Base-by-base conservation (phyloP, 92 coral and sea anemone genomes). In the Epizoanthus ramosus region DNA sequence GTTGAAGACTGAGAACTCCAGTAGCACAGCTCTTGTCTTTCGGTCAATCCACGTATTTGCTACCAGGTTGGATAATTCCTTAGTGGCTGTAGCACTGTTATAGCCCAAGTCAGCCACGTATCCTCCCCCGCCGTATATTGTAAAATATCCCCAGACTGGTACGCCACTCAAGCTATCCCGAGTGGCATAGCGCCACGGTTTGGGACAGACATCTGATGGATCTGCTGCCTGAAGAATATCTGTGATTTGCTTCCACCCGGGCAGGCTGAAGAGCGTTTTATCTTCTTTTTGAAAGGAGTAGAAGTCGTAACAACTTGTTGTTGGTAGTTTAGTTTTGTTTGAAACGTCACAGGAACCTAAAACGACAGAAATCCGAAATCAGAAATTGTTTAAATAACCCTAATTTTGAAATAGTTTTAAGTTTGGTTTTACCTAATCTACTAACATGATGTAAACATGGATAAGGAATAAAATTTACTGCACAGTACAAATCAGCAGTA, bases 311-410 rank as follows among this genome's bases (percentile, higher is more conserved):
- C 97, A 93, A 10, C 80, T 73, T 23, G 43, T 54, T 5, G 87
- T 52, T 31, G 81, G 39, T 0, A 22, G 8, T 58, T 64, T 79
- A 15, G 79, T 85, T 76, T 86, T 63, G 45, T 88, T 71, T 9
- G 94, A 91, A 31, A 93, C 85, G 6, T n/a, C 72, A 63, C 97
- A 93, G 12, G 91, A 84, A 59, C 92, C 97, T 93, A 79, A 54
- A 75, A 90, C 28, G 3, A 41, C n/a, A 71, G 16, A 50, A 50
- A 50, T 2, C 2, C 14, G 31, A 0, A 28, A 28, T 28, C 31
- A 0, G 1, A 28, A 0, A 28, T 28, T 28, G 2, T 28, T 28
- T 28, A 28, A 28, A 28, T 28, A 28, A 28, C 31, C 31, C 31
- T 28, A 28, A 28, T 28, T 28, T 28, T 28, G 31, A 28, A 28